phyloP scores from a whole-genome alignment of 2,888 invertebrate genomes.

The Epinotia demarniana region DNA sequence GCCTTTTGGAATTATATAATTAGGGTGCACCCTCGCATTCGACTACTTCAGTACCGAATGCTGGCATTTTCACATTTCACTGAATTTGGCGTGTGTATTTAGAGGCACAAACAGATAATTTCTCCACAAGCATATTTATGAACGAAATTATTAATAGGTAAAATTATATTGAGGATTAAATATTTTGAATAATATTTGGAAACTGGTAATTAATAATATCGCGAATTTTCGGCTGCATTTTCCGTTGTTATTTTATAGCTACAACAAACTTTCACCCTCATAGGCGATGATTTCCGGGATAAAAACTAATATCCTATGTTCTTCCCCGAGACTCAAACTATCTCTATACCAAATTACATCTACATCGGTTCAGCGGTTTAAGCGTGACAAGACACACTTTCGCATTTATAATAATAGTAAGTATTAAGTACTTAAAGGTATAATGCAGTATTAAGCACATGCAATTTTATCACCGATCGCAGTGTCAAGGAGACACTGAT shows the following conservation, averaged over 20 bases:
- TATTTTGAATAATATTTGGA: not conserved
- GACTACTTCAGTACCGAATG: not conserved
- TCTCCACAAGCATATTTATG: not conserved
- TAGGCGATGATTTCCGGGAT: too few relatives aligned
- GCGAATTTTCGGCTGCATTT: too few relatives aligned
- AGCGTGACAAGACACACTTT: too few relatives aligned
- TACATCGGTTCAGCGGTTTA: too few relatives aligned
- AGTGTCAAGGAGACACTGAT: conserved; percentile 66
- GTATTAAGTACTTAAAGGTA: too few relatives aligned
- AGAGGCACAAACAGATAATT: not conserved
- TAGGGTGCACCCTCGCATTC: not conserved
- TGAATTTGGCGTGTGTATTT: not conserved
- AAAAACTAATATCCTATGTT: too few relatives aligned
- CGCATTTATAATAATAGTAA: too few relatives aligned
- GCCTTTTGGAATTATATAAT: not conserved
- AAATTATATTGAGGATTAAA: not conserved
- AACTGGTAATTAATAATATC: too few relatives aligned
- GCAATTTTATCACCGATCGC: conserved; percentile 47
- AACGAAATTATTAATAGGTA: not conserved
- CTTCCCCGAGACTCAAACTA: too few relatives aligned
- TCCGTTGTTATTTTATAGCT: too few relatives aligned
- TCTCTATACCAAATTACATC: too few relatives aligned
- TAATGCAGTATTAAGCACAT: not conserved
- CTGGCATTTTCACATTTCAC: not conserved
- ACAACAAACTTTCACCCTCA: too few relatives aligned